phyloP scores from a whole-genome alignment of 2,888 invertebrate species.

The Baronia brevicornis region DNA sequence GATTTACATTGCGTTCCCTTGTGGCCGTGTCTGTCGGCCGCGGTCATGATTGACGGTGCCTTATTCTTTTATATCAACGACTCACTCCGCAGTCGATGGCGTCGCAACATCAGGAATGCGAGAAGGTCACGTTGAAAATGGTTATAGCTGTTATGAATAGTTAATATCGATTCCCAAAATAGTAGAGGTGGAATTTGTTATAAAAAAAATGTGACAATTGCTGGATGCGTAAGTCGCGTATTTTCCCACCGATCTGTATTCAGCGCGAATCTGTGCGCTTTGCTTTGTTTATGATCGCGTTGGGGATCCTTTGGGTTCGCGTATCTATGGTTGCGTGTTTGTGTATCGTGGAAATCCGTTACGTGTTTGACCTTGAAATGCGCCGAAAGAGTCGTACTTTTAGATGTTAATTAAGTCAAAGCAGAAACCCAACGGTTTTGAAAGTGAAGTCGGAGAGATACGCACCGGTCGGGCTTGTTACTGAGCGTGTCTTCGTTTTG shows the following conservation, averaged over 20 bases:
- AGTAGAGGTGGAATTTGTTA: constrained; percentile 28
- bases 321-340: too few species aligned
- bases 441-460: constrained; percentile 47
- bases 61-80: constrained; percentile 28
- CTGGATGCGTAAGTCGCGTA: constrained; percentile 33
- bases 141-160: constrained; percentile 6
- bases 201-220: constrained; percentile 38
- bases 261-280: constrained; percentile 29
- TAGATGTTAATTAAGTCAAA: constrained; percentile 31
- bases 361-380: constrained; percentile 16
- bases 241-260: constrained; percentile 60
- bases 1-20: constrained; percentile 55
- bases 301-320: constrained; percentile 15
- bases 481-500: constrained; percentile 58
- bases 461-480: constrained; percentile 35
- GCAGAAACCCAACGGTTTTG: constrained; percentile 39
- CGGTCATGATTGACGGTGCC: constrained; percentile 43
- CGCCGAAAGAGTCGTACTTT: constrained; percentile 11
- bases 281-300: constrained; percentile 42
- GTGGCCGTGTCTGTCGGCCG: constrained; percentile 40
- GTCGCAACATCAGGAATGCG: constrained; percentile 9
- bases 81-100: constrained; percentile 21
- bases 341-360: too few species aligned
- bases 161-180: constrained; percentile 23
- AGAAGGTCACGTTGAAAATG: constrained; percentile 2